phyloP scores from a whole-genome alignment of 2,113 vertebrate species.

The Buteo buteo region DNA sequence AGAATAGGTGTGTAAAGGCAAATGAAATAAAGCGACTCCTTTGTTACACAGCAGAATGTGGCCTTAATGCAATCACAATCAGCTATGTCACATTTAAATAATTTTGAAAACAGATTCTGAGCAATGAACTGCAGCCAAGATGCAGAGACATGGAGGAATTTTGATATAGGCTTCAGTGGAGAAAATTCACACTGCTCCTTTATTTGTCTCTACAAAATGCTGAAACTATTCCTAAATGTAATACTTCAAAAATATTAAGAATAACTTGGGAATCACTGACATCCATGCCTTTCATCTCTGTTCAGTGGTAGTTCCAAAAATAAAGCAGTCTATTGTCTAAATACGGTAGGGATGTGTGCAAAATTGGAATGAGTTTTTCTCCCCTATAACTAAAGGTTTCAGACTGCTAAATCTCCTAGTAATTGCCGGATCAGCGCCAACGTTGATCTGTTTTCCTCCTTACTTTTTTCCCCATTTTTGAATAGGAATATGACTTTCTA shows the following conservation, averaged over 20 bases:
- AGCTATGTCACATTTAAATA: background rate
- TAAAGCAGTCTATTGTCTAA: background rate
- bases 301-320: background rate
- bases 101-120: background rate
- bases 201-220: background rate
- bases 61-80: background rate
- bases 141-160: background rate
- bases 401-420: background rate
- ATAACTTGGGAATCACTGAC: background rate
- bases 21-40: background rate
- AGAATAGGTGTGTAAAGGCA: background rate
- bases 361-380: background rate
- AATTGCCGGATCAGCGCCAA: background rate
- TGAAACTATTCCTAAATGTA: background rate
- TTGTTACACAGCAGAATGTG: background rate
- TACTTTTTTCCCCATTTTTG: background rate
- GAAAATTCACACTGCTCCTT: background rate
- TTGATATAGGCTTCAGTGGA: background rate
- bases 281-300: background rate
- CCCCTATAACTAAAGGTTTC: background rate
- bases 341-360: background rate
- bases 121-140: background rate
- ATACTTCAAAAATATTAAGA: background rate
- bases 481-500: background rate
- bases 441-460: background rate